Percentiles rank a stretch among this genome's conserved stretches.
phyloP scores from a whole-genome alignment of 2,113 vertebrate species.

The Notiomystis cincta region DNA sequence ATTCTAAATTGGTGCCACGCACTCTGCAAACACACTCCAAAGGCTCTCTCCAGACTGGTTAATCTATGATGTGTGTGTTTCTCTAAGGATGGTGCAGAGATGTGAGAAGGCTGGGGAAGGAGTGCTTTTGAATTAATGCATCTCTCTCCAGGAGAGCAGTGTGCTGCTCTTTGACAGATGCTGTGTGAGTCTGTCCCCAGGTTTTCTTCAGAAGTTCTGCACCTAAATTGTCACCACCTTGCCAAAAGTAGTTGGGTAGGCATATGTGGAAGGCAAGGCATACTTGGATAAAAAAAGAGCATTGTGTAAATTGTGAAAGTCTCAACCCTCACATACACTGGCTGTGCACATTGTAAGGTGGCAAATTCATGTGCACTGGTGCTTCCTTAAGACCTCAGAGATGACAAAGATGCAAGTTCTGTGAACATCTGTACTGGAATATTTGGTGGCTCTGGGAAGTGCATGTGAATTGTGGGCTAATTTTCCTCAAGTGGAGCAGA shows the following conservation, averaged over 20 bases:
- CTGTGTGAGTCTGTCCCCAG: fast-evolving
- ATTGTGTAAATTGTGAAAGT: neutral
- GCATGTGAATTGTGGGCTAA: neutral
- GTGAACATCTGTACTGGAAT: neutral
- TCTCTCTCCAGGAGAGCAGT: neutral
- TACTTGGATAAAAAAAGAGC: neutral
- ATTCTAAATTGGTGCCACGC: neutral
- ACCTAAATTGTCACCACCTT: neutral
- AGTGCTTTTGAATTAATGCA: neutral
- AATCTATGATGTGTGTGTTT: neutral
- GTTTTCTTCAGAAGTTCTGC: neutral
- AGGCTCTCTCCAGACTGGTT: neutral
- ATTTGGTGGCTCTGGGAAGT: neutral
- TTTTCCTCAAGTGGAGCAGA: neutral
- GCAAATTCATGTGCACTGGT: fast-evolving
- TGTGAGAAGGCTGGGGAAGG: neutral
- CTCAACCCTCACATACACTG: neutral
- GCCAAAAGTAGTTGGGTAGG: neutral
- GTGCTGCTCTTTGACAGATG: neutral
- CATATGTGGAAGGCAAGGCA: neutral
- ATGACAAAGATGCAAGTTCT: neutral
- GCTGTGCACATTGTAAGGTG: neutral
- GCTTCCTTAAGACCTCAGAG: neutral
- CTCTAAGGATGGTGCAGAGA: neutral
- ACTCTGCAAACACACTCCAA: neutral